phyloP scores from a whole-genome alignment of 92 coral and sea anemone genomes.

The Heteractis magnifica region DNA sequence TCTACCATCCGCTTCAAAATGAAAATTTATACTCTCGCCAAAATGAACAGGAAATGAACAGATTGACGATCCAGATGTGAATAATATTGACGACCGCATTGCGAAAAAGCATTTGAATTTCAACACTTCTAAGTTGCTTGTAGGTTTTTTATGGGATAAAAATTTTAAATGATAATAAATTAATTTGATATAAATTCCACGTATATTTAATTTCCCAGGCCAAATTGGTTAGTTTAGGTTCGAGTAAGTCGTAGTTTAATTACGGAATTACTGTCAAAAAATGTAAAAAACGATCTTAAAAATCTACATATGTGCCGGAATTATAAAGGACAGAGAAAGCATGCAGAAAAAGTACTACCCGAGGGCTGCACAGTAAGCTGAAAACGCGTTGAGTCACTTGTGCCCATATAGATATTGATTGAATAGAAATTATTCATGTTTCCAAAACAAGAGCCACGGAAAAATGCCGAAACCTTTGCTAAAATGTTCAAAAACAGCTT shows the following conservation, averaged over 20 bases:
- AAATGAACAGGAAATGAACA: neutral
- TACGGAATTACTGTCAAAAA: neutral
- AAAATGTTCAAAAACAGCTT: neutral
- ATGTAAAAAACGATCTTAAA: neutral
- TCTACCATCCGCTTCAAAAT: neutral
- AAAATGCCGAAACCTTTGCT: neutral
- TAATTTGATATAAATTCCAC: no score
- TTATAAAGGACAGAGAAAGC: neutral
- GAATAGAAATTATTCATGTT: neutral
- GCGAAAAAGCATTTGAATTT: no score
- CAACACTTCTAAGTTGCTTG: no score
- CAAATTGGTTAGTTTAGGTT: no score
- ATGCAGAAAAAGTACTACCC: no score
- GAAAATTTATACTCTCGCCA: neutral
- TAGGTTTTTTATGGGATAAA: no score
- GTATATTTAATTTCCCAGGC: no score
- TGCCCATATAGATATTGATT: neutral
- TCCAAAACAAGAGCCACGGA: neutral
- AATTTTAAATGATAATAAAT: no score
- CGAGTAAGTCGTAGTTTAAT: no score
- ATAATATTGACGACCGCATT: neutral
- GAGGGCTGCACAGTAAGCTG: no score
- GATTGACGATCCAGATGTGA: neutral
- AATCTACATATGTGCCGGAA: neutral
- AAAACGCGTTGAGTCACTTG: neutral